Percentiles rank a stretch among this genome's conserved stretches.
Conservation (phyloP, 2,888 invertebrate genomes). For the Morpho deidamia region DNA sequence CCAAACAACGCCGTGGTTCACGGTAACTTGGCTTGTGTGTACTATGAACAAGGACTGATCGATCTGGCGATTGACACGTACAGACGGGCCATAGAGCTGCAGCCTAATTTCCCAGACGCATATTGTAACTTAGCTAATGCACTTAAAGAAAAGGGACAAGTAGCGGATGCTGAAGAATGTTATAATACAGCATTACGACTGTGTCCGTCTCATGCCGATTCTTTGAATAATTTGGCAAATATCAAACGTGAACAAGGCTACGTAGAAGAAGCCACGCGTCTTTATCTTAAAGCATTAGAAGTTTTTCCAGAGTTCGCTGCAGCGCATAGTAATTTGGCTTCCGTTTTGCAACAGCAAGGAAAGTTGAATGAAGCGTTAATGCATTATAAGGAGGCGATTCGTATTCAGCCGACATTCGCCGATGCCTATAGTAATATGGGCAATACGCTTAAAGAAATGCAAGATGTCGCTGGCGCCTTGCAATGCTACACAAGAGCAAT, state of each 20-base stretch:
- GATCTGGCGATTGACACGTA: constrained; percentile 99
- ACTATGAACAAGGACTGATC: constrained; percentile 99
- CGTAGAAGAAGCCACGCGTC: constrained; percentile 97
- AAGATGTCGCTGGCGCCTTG: constrained; percentile 97
- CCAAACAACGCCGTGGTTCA: constrained; percentile 99
- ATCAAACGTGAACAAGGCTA: constrained; percentile 99
- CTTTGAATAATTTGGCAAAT: constrained; percentile 98
- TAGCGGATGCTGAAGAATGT: constrained; percentile 97
- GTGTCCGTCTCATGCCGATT: constrained; percentile 98
- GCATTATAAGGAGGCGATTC: constrained; percentile 99
- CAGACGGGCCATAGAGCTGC: constrained; percentile 97
- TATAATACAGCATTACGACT: constrained; percentile 97
- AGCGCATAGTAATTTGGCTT: constrained; percentile 98
- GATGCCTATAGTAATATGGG: constrained; percentile 99
- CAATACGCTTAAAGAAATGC: constrained; percentile 99
- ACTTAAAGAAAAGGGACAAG: constrained; percentile 98
- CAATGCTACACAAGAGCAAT: constrained; percentile 99
- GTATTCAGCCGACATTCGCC: constrained; percentile 99
- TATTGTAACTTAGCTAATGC: constrained; percentile 99
- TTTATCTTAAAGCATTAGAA: constrained; percentile 95
- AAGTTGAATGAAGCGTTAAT: constrained; percentile 97
- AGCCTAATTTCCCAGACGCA: constrained; percentile 99
- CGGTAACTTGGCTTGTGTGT: constrained; percentile 99
- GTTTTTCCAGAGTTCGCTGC: constrained; percentile 99
- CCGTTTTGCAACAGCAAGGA: constrained; percentile 98